phyloP scores from a whole-genome alignment of 1,140 invertebrate genomes.

The Heterodera carotae region DNA sequence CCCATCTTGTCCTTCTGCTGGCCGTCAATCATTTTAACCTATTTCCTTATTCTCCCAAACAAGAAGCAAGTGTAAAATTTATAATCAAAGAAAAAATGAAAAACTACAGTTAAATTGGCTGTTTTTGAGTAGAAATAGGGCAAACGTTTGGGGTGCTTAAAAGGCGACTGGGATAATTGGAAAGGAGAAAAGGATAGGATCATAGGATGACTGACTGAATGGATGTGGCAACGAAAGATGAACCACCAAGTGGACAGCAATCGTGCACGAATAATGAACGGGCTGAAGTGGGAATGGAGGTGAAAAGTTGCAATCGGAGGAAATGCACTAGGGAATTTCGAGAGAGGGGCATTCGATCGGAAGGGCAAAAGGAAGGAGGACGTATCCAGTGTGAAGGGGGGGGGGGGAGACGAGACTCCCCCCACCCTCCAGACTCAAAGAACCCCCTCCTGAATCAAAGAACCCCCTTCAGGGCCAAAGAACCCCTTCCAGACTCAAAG shows the following conservation, averaged over 20 bases:
- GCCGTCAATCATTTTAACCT: no score
- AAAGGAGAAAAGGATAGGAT: not conserved
- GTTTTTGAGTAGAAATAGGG: not conserved
- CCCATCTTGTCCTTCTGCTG: no score
- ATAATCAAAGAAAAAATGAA: slow-evolving; percentile 1
- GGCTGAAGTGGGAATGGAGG: not conserved
- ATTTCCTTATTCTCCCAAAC: no score
- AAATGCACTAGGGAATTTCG: not conserved
- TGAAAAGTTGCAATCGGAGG: not conserved
- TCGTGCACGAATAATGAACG: slow-evolving; percentile 25
- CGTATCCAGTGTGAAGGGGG: no score
- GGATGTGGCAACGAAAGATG: not conserved
- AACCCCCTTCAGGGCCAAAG: no score
- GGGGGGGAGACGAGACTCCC: no score
- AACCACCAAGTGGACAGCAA: not conserved
- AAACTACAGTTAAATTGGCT: not conserved
- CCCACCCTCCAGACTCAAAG: no score
- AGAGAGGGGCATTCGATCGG: not conserved
- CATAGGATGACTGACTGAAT: not conserved
- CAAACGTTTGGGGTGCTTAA: not conserved
- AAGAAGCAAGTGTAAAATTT: slow-evolving; percentile 1
- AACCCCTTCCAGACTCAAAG: no score
- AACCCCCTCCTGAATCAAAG: no score
- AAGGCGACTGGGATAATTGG: no score
- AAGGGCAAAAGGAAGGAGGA: not conserved